Evolutionary conservation across 2,888 invertebrate species (phyloP).

Genomic region (Hedychridium roseum): DNA sequence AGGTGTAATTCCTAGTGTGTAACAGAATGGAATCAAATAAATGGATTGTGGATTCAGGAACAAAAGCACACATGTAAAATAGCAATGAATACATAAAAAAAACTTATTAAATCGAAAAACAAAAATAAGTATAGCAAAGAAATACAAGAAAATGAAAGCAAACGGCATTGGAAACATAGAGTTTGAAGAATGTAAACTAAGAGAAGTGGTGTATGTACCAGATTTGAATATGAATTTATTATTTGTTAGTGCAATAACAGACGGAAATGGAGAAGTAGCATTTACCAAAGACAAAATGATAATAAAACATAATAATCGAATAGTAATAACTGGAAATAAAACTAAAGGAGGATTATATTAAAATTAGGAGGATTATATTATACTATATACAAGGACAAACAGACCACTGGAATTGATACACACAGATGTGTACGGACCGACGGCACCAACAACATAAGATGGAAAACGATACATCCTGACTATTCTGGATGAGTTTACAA

Average conservation of each 20-base stretch:
- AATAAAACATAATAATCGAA: too few species aligned
- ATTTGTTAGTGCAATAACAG: neutral
- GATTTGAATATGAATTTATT: neutral
- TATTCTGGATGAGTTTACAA: too few species aligned
- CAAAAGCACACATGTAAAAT: neutral
- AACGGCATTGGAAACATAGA: neutral
- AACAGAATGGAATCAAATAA: neutral
- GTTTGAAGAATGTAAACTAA: neutral
- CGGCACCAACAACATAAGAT: too few species aligned
- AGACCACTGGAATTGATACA: too few species aligned
- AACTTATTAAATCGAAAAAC: neutral
- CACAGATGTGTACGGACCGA: too few species aligned
- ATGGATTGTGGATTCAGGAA: neutral
- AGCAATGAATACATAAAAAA: neutral
- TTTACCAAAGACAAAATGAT: too few species aligned
- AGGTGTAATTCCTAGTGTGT: too few species aligned
- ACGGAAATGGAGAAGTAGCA: neutral
- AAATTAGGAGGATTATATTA: too few species aligned
- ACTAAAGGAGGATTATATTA: too few species aligned
- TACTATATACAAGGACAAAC: too few species aligned
- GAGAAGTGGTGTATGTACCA: neutral
- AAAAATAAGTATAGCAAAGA: neutral
- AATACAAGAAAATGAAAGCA: neutral
- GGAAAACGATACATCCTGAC: too few species aligned
- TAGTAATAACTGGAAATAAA: too few species aligned